Percentiles rank a stretch among this genome's conserved stretches.
Evolutionary conservation across 2,113 vertebrate genomes (phyloP).

Genomic region (Heterocephalus glaber): DNA sequence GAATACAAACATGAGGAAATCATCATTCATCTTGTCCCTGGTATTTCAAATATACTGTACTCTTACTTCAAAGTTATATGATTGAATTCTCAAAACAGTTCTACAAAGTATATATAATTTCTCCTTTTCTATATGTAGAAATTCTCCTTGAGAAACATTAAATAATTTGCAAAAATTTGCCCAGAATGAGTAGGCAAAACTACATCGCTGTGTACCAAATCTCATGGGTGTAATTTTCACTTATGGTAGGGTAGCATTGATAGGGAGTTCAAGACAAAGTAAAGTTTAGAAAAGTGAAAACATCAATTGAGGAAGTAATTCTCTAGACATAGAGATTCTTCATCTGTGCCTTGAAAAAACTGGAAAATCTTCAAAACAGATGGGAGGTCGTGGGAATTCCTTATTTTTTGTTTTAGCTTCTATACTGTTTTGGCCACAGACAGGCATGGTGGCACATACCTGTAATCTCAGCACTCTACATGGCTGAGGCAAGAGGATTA

Average conservation of each 20-base stretch:
- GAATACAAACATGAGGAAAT: conserved; percentile 7
- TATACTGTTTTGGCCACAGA: background rate
- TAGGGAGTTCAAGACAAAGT: background rate
- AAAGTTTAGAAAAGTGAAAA: background rate
- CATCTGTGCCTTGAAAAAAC: background rate
- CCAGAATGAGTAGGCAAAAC: background rate
- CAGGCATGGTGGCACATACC: background rate
- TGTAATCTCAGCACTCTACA: background rate
- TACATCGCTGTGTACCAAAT: background rate
- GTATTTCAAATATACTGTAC: background rate
- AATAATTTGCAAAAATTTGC: background rate
- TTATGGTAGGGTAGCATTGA: background rate
- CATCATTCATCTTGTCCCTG: background rate
- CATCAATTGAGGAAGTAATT: background rate
- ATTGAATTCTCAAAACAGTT: background rate
- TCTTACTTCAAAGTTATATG: background rate
- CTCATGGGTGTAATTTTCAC: background rate
- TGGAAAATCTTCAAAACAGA: background rate
- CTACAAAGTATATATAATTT: background rate
- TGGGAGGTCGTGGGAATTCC: background rate
- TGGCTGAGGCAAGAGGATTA: background rate
- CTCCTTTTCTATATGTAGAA: background rate
- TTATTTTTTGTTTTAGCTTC: conserved; percentile 13
- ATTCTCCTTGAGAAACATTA: background rate
- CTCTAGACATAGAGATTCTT: background rate